Evolutionary conservation across 2,797 vertebrate genomes (phyloP).

Genomic region (Galago senegalensis): DNA sequence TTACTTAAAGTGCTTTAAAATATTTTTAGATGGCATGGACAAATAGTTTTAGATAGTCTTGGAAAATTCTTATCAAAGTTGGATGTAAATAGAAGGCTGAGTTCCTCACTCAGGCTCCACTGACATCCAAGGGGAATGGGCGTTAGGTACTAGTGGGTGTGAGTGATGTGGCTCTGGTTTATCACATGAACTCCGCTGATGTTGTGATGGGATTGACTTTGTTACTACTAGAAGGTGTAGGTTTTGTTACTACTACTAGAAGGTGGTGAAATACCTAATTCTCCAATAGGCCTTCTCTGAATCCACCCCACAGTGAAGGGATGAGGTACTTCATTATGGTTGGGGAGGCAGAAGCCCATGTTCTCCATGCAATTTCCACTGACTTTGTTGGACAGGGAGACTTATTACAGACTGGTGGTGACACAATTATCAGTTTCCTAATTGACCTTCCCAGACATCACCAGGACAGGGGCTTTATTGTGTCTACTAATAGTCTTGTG

Average conservation of each 20-base stretch:
- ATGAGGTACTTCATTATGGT: not conserved
- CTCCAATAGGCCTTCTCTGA: not conserved
- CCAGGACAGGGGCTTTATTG: not conserved
- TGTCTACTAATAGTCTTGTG: not conserved
- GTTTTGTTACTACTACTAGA: not conserved
- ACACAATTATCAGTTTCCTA: not conserved
- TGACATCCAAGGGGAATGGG: not conserved
- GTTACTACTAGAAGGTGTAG: not conserved
- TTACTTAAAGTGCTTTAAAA: not conserved
- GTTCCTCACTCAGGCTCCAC: not conserved
- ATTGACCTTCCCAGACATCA: not conserved
- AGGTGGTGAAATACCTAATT: not conserved
- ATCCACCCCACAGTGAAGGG: not conserved
- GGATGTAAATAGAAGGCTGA: not conserved
- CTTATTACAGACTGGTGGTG: not conserved
- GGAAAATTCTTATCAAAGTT: not conserved
- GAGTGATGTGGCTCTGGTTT: not conserved
- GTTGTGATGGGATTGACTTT: not conserved
- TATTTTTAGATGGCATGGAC: not conserved
- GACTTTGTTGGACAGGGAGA: not conserved
- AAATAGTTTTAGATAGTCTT: no score
- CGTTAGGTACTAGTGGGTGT: not conserved
- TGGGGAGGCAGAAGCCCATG: not conserved
- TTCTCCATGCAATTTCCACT: not conserved
- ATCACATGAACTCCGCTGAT: not conserved